phyloP scores from a whole-genome alignment of 1,140 invertebrate genomes.

The Cotesia chilonis region DNA sequence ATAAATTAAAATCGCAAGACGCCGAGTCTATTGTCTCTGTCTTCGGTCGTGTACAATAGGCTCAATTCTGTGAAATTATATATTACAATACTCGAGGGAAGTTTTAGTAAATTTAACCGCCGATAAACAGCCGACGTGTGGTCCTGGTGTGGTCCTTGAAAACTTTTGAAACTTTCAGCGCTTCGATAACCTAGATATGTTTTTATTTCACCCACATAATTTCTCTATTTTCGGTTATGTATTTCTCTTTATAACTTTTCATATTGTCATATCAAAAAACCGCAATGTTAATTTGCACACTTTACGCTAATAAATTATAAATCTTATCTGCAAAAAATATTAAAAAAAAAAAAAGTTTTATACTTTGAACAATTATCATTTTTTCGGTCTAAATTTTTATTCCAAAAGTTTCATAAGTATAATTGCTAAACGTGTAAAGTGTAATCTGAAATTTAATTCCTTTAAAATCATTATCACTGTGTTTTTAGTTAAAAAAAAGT shows the following conservation, averaged over 20 bases:
- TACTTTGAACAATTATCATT: no score
- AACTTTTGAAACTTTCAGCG: conserved; percentile 9
- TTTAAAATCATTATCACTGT: no score
- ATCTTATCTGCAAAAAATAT: no score
- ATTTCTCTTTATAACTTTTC: not conserved
- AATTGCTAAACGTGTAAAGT: no score
- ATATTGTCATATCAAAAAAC: not conserved
- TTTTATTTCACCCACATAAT: not conserved
- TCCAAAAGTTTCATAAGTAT: no score
- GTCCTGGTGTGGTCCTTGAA: not conserved
- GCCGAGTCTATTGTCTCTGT: not conserved
- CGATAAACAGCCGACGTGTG: conserved; percentile 21
- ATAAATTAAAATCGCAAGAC: not conserved
- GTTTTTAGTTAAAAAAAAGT: no score
- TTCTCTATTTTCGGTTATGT: not conserved
- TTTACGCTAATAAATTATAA: no score
- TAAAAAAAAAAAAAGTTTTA: no score
- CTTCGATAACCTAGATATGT: conserved; percentile 18
- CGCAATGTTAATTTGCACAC: not conserved
- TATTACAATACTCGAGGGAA: not conserved
- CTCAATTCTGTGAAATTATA: conserved; percentile 8
- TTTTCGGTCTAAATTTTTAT: no score
- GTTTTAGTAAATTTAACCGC: conserved; percentile 18
- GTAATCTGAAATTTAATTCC: no score
- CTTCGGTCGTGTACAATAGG: conserved; percentile 18